These are phyloP conservation scores for Drosophila pectinifera DNA, from an alignment of 1,140 invertebrate genomes.

Conservation along the genomic window DNA sequence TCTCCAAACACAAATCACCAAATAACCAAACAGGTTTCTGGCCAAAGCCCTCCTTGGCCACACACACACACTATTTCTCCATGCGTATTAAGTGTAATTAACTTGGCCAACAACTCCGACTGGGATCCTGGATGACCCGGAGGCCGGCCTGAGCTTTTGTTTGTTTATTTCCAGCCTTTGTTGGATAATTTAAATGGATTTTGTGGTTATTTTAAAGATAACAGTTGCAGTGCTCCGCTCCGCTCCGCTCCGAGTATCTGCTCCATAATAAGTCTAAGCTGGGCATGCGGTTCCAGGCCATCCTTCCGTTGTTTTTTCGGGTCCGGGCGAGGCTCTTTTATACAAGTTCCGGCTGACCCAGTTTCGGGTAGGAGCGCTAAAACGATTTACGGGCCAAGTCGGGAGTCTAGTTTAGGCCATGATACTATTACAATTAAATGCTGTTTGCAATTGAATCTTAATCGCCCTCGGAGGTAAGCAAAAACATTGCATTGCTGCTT, in stretches of 20 bases:
- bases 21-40: constrained; percentile 71
- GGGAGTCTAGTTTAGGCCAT: constrained; percentile 21
- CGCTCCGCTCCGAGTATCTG: constrained; percentile 57
- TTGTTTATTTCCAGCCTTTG: constrained; percentile 57
- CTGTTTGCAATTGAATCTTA: constrained; percentile 26
- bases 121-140: constrained; percentile 23
- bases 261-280: constrained; percentile 58
- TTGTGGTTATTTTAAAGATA: constrained; percentile 80
- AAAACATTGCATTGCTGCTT: constrained; percentile 14
- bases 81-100: constrained; percentile 80
- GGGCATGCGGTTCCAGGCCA: constrained; percentile 20
- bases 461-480: constrained; percentile 17
- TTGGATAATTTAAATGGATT: constrained; percentile 78
- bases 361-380: constrained; percentile 41
- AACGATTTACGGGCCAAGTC: constrained; percentile 60
- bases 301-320: constrained; percentile 45
- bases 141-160: constrained; percentile 47
- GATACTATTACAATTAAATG: constrained; percentile 28
- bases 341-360: constrained; percentile 77
- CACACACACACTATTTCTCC: constrained; percentile 43
- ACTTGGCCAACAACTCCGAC: constrained; percentile 60
- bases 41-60: constrained; percentile 40
- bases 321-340: constrained; percentile 16
- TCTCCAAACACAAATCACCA: constrained; percentile 68
- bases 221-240: constrained; percentile 55